Evolutionary conservation across 2,888 invertebrate genomes (phyloP).

Genomic region (Volucella inflata): DNA sequence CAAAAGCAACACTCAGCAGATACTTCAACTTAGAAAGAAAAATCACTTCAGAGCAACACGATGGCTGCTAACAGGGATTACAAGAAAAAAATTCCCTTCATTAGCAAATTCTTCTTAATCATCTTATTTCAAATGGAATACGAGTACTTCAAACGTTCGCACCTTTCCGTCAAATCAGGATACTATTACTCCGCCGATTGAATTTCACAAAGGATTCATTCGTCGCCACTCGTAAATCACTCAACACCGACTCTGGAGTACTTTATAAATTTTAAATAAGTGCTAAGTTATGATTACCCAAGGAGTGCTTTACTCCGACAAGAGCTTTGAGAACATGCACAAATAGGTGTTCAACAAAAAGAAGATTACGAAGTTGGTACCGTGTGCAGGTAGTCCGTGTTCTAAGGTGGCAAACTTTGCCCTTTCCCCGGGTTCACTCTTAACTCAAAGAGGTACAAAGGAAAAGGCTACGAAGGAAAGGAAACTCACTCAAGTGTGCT

Average conservation of each 20-base stretch:
- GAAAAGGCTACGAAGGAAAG: slow-evolving; percentile 31
- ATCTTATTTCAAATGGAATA: slow-evolving; percentile 21
- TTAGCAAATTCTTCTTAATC: slow-evolving; percentile 1
- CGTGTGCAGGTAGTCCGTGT: no score
- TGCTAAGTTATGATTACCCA: slow-evolving; percentile 54
- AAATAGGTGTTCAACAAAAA: slow-evolving; percentile 36
- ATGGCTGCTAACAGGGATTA: neutral
- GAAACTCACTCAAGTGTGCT: slow-evolving; percentile 64
- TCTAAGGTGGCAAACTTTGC: slow-evolving; percentile 32
- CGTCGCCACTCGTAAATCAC: slow-evolving; percentile 43
- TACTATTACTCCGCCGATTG: slow-evolving; percentile 29
- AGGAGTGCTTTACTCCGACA: slow-evolving; percentile 33
- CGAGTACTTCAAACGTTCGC: slow-evolving; percentile 15
- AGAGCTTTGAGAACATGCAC: slow-evolving; percentile 35
- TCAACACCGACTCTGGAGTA: slow-evolving; percentile 30
- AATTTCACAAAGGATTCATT: slow-evolving; percentile 35
- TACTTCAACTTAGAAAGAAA: no score
- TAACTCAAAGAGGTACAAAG: neutral
- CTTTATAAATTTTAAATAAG: slow-evolving; percentile 57
- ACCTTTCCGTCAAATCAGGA: slow-evolving; percentile 31
- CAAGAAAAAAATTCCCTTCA: slow-evolving; percentile 1
- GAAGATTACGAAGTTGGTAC: slow-evolving; percentile 51
- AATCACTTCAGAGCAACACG: no score
- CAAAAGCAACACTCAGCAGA: no score
- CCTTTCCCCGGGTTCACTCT: slow-evolving; percentile 4